Conservation (phyloP, 2,888 invertebrate species). For the Morpho achilles region DNA sequence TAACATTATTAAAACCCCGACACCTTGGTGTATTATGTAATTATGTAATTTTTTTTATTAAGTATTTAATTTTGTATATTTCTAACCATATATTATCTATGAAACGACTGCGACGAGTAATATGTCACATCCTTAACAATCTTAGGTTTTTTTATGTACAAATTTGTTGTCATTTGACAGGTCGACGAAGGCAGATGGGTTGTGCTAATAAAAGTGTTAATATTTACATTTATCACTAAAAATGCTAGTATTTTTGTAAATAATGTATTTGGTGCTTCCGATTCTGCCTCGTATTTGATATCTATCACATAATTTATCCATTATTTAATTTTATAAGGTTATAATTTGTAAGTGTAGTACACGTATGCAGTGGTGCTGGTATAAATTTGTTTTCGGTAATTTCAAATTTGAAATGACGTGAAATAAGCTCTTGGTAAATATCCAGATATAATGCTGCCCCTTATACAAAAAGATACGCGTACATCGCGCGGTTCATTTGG, state of each 20-base stretch:
- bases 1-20: too few species aligned
- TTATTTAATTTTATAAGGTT: conserved; percentile 49
- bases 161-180: neutral
- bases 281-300: conserved; percentile 12
- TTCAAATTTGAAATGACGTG: conserved; percentile 63
- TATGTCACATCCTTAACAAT: too few species aligned
- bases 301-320: conserved; percentile 17
- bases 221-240: conserved; percentile 24
- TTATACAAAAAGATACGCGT: conserved; percentile 85
- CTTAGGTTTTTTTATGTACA: too few species aligned
- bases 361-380: conserved; percentile 69
- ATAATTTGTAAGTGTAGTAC: conserved; percentile 64
- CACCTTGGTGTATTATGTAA: too few species aligned
- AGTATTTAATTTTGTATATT: too few species aligned
- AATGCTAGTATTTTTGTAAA: conserved; percentile 24
- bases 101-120: too few species aligned
- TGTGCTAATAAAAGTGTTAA: conserved; percentile 15
- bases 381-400: conserved; percentile 52
- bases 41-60: too few species aligned
- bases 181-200: conserved; percentile 19
- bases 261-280: conserved; percentile 15
- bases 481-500: conserved; percentile 77
- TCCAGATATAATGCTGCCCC: conserved; percentile 83
- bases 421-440: conserved; percentile 37
- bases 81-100: too few species aligned